Evolutionary conservation across 2,888 invertebrate species (phyloP), one percentile per base, ranked within the genome.

Genomic region (Uropetala carovei): DNA sequence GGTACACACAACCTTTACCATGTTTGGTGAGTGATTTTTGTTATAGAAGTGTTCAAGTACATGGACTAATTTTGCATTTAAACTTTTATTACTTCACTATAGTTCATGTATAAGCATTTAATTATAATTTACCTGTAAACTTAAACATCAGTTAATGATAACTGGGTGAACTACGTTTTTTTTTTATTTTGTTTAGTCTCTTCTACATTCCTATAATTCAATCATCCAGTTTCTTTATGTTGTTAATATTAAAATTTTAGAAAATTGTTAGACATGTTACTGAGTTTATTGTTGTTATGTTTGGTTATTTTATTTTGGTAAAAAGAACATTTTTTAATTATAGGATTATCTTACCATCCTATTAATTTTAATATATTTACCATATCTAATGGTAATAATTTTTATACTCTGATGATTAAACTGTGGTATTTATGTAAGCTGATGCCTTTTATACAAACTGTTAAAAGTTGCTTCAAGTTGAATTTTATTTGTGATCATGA

Each of bases 251-350:
- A 83, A 89, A 64, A 64, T 22, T 43, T 58, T 56, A 83, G 89
- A 89, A 43, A 64, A 56, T 89, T 89, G 89, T 89, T 89, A 89
- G 89, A 89, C 64, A 89, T 89, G 86, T 56, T 89, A 64, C 64
- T 27, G 22, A 89, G 64, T 89, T 89, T 89, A 89, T 89, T 64
- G 64, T 89, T 89, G 89, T 89, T 89, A 64, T 89, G 89, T 89
- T 89, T 89, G 64, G 43, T 16, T 64, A 89, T 89, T 89, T 89
- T 89, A 89, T 89, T 89, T 89, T 89, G 60, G 64, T 60, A 60
- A n/a, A n/a, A n/a, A n/a, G 64, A 89, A 64, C 30, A 89, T 89
- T 60, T 64, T 59, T 89, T 89, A n/a, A 89, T 16, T 43, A 64
- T 64, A 64, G 89, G 14, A 43, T 30, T 60, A n/a, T 30, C 43